Evolutionary conservation across 2,797 vertebrate genomes (phyloP).

Genomic region (Helarctos malayanus): DNA sequence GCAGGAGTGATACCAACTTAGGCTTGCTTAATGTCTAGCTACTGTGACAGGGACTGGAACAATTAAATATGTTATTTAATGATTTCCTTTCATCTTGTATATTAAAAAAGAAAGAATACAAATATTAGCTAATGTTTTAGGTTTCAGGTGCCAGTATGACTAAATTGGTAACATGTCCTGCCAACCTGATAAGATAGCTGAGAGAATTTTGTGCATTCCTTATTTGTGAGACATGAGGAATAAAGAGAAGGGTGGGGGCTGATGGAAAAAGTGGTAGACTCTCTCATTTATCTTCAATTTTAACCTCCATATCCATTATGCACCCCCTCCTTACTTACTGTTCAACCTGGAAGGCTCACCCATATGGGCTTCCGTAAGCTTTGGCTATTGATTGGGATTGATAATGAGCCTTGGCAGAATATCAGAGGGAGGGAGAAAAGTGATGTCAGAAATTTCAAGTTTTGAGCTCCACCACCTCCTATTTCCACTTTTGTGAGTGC

Average conservation of each 20-base stretch:
- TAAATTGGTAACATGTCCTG: neutral
- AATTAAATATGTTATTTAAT: neutral
- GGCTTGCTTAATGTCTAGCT: neutral
- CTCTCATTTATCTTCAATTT: neutral
- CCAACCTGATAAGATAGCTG: neutral
- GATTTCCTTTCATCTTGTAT: neutral
- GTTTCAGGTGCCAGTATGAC: neutral
- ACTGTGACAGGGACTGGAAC: neutral
- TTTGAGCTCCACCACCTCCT: neutral
- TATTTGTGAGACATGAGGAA: neutral
- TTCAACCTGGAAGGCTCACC: neutral
- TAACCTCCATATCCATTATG: accelerated
- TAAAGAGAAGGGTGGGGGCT: neutral
- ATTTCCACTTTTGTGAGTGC: neutral
- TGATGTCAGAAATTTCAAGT: neutral
- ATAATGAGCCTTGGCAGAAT: neutral
- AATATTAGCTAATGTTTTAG: neutral
- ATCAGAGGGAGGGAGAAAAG: neutral
- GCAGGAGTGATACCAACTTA: neutral
- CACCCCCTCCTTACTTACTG: neutral
- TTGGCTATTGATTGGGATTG: neutral
- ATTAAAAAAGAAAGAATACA: neutral
- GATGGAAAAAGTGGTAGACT: neutral
- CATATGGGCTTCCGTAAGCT: accelerated
- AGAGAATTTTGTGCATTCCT: neutral